Evolutionary conservation across 1,140 invertebrate species (phyloP), one percentile per base, ranked within the genome.

Genomic region (Phymastichus coffea): DNA sequence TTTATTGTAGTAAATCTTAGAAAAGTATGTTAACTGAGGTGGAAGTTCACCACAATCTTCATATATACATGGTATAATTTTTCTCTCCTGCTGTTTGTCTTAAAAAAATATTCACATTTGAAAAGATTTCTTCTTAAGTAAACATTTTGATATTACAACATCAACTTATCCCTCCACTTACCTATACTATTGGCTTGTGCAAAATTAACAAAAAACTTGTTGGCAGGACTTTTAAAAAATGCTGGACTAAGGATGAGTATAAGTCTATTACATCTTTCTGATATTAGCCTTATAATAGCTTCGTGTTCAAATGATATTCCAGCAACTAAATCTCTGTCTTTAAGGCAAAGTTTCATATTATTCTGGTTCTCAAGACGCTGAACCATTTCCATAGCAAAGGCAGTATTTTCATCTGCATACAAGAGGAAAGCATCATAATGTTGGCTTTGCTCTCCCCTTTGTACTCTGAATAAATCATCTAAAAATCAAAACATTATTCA

Each of bases 131-230:
- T n/a, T n/a, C n/a, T n/a, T n/a, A n/a, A n/a, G n/a, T n/a, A n/a
- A n/a, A n/a, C n/a, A n/a, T n/a, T n/a, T n/a, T n/a, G n/a, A n/a
- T n/a, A n/a, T n/a, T n/a, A n/a, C n/a, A n/a, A n/a, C n/a, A n/a
- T n/a, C n/a, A n/a, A n/a, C n/a, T n/a, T n/a, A n/a, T n/a, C n/a
- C n/a, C n/a, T n/a, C n/a, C n/a, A n/a, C 76, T 78, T 77, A 89
- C 88, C 85, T 55, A 93, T 88, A 65, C 85, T 85, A 60, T 88
- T 73, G 7, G 88, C 87, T 72, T 91, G 88, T 22, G 89, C 87
- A 70, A 86, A 89, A 57, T 85, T 86, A 1, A 88, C 77, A 62
- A 89, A 85, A 74, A 89, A 93, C 54, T 82, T 82, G 63, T 90
- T 89, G 23, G 83, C 85, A 10, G 84, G 74, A 68, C 87, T 89